Evolutionary conservation across 1,140 invertebrate species (phyloP), one percentile per base, ranked within the genome.

Genomic region (Brachionus koreanus): DNA sequence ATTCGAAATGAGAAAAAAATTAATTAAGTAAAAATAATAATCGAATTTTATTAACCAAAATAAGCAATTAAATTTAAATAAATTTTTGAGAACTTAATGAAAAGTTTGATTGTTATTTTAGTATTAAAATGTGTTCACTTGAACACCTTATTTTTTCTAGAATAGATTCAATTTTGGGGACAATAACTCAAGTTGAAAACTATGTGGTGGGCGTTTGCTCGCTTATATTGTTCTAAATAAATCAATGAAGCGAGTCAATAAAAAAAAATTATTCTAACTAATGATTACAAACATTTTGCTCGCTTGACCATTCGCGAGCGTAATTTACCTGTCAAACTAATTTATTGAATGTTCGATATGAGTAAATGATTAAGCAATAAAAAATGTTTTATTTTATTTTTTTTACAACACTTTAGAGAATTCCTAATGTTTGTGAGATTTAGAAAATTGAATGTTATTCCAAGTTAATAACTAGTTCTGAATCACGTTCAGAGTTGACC

Each of bases 11-110:
- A 69, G 3, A 29, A 29, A 69, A 65, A 65, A 69, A 69, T 69
- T 39, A 69, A 69, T 69, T 69, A 69, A 69, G 65, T 69, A 69
- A 37, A 65, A 65, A 69, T 19, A 69, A 69, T 39, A 69, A 16
- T 69, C n/a, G 37, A 69, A 37, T 69, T 69, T 69, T 37, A 69
- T 39, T 37, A 19, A 65, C 16, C 29, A 69, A 69, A 69, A 69
- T 69, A 69, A 69, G 65, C 65, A 69, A 69, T 69, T 69, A 69
- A 69, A 69, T 69, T 69, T 39, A 69, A 69, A 69, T 69, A 69
- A 69, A 37, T 57, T 69, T 37, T 39, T 69, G 65, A 69, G 37
- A 39, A 69, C 65, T 69, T 69, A 69, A 69, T 69, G 33, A 69
- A 69, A 37, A 39, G 37, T 69, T 16, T 69, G 16, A 19, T 69